Percentiles rank a stretch among this genome's conserved stretches.
phyloP scores from a whole-genome alignment of 53 echinoderm and acorn worm genomes.

The Crossaster papposus region DNA sequence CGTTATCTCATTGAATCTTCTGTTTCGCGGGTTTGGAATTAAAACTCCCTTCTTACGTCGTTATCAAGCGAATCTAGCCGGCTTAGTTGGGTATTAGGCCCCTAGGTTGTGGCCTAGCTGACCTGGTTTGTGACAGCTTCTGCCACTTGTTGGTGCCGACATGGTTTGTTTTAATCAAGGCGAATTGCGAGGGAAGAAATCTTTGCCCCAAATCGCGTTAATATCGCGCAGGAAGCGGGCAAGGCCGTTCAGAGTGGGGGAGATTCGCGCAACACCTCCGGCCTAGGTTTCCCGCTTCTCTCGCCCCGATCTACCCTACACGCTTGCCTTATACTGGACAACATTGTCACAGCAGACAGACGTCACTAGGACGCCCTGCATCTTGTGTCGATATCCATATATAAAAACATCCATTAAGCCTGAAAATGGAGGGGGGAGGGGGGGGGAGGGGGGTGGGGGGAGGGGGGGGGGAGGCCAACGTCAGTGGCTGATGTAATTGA shows the following conservation, averaged over 20 bases:
- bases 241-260: conserved; percentile 30
- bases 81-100: conserved; percentile 25
- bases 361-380: background rate
- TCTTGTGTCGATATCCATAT: conserved; percentile 11
- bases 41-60: background rate
- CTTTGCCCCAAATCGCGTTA: conserved; percentile 23
- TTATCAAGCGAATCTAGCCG: conserved; percentile 18
- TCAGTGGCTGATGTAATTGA: conserved; percentile 9
- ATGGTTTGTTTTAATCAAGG: conserved; percentile 50
- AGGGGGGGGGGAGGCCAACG: background rate
- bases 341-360: background rate
- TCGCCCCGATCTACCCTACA: background rate
- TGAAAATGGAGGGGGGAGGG: background rate
- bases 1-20: background rate
- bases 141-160: conserved; percentile 13
- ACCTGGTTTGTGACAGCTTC: conserved; percentile 18
- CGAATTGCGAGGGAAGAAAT: conserved; percentile 6
- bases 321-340: background rate
- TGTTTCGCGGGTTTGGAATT: background rate
- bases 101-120: background rate
- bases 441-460: background rate
- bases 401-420: conserved; percentile 47
- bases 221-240: conserved; percentile 26
- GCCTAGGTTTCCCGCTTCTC: background rate
- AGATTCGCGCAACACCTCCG: background rate